phyloP scores from a whole-genome alignment of 2,113 vertebrate genomes.

The Malurus elegans region DNA sequence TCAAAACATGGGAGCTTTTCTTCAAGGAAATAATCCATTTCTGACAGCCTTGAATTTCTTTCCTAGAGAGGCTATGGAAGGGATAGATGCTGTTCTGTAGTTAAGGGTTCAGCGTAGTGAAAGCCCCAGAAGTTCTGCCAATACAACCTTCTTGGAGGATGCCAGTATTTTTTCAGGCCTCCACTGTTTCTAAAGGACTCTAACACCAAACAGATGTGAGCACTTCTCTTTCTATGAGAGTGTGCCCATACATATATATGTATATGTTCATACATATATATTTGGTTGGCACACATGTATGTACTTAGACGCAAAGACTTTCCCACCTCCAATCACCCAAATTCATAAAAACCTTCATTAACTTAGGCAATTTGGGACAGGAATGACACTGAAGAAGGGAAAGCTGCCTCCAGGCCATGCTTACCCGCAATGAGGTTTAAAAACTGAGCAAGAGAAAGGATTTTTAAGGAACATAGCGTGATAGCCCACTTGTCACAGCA shows the following conservation, averaged over 20 bases:
- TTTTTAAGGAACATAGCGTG: background rate
- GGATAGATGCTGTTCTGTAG: background rate
- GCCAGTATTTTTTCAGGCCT: background rate
- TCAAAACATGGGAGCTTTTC: background rate
- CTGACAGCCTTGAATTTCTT: background rate
- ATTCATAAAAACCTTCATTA: background rate
- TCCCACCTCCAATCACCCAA: background rate
- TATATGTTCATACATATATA: background rate
- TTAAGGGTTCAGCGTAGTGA: background rate
- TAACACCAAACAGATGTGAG: background rate
- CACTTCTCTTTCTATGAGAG: background rate
- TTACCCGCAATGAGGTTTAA: background rate
- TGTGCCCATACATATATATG: background rate
- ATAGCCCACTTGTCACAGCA: accelerated
- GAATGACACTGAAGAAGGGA: background rate
- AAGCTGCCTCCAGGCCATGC: background rate
- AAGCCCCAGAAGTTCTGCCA: background rate
- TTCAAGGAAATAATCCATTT: background rate
- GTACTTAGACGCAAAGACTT: background rate
- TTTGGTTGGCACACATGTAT: background rate
- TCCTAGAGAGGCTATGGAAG: background rate
- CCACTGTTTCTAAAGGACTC: background rate
- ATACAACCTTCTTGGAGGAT: background rate
- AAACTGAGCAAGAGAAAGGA: background rate
- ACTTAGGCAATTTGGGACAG: background rate